Evolutionary conservation across 2,113 vertebrate species (phyloP).

Genomic region (Pipa parva): DNA sequence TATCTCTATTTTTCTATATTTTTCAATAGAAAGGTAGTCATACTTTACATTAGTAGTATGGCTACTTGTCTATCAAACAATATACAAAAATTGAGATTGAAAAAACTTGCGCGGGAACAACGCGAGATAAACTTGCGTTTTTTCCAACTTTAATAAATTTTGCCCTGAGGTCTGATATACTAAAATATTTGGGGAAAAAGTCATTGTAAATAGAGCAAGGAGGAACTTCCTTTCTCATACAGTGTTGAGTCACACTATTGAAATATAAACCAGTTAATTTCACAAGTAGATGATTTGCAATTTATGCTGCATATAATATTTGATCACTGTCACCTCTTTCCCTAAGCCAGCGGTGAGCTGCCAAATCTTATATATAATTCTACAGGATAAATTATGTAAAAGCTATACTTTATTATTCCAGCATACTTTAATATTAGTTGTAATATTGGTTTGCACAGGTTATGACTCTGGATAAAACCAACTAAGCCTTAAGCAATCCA

Average conservation of each 20-base stretch:
- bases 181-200: too few species aligned
- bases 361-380: constrained; percentile 10
- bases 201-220: too few species aligned
- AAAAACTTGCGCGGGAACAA: too few species aligned
- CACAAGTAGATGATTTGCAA: not conserved
- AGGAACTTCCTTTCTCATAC: too few species aligned
- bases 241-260: not conserved
- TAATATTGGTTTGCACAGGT: not conserved
- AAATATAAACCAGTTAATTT: not conserved
- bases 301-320: constrained; percentile 1
- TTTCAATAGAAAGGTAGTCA: too few species aligned
- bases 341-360: not conserved
- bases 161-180: too few species aligned
- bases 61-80: too few species aligned
- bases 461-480: not conserved
- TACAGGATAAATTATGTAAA: constrained; percentile 32
- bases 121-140: too few species aligned
- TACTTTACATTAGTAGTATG: too few species aligned
- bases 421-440: not conserved
- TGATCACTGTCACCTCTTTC: constrained; percentile 6
- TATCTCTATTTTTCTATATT: too few species aligned
- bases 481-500: not conserved
- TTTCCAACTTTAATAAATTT: too few species aligned
- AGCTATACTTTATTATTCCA: constrained; percentile 9
- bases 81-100: too few species aligned